Conservation (phyloP, 1,140 invertebrate genomes). For the Mya arenaria region DNA sequence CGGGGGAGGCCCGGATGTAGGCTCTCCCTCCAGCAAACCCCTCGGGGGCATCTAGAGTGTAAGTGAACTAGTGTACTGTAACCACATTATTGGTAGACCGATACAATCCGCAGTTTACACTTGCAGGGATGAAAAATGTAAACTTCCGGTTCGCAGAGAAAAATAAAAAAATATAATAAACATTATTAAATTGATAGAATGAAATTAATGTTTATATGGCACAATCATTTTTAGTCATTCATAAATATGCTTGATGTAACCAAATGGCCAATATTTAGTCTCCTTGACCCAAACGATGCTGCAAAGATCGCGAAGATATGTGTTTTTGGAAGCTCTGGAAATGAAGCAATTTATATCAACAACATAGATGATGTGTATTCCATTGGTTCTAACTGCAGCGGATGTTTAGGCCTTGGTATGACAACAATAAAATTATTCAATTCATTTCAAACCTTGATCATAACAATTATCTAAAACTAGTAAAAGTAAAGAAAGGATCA, state of each 20-base stretch:
- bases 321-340: constrained; percentile 86
- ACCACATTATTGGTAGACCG: no score
- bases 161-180: not conserved
- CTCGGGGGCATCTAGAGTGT: no score
- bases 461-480: no score
- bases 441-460: no score
- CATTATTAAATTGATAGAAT: not conserved
- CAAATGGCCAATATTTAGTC: constrained; percentile 86
- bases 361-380: constrained; percentile 85
- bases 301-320: constrained; percentile 83
- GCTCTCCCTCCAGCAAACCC: no score
- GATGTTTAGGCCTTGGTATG: constrained; percentile 85
- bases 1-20: no score
- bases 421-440: no score
- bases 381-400: constrained; percentile 85
- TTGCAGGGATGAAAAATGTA: not conserved
- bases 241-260: constrained; percentile 79
- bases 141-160: not conserved
- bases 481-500: no score
- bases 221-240: not conserved
- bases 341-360: constrained; percentile 86
- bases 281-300: constrained; percentile 83
- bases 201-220: not conserved
- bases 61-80: no score
- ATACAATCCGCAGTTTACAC: not conserved